Base-by-base conservation (phyloP, 2,888 invertebrate species). In the Lysandra bellargus region DNA sequence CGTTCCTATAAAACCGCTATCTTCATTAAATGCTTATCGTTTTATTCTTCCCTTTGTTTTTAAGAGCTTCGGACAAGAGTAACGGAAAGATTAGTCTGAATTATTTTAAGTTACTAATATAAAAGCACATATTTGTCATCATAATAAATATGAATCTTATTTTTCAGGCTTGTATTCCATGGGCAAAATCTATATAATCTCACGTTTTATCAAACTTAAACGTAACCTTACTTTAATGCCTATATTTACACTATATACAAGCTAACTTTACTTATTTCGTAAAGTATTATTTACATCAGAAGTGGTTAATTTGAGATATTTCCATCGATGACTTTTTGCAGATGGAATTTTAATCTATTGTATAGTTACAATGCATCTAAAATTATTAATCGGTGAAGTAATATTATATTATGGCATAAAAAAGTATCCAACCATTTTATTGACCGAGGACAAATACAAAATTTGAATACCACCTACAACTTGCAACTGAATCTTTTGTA, bases 201-300 rank as follows among this genome's bases (percentile, higher is more conserved):
- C 30, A 12, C 30, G 64, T 64, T 12, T 7, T 64, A 64, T 30
- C 30, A 9, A 64, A 9, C 64, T 12, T 33, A 69, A 23, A 69
- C 14, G 33, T 69, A 69, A 69, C 69, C 69, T 33, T 33, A 69
- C 33, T 12, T 17, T 69, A 69, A 30, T 30, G 12, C 23, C 64
- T 64, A 69, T 69, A 69, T 33, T 69, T 69, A 69, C 69, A 69
- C 33, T 33, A 69, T 69, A 37, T 69, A 69, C 64, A 69, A 69
- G 64, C 30, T 23, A 61, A 12, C 69, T 69, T 69, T 69, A 69
- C 33, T 14, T 37, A 6, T 30, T 69, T 69, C 1, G 33, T 69
- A 69, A 69, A 69, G 69, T 69, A 1, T 64, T 69, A 69, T 69
- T 69, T 69, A 69, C 69, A 69, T 33, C 4, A 14, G 5, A 69